Evolutionary conservation across 1,140 invertebrate genomes (phyloP), one percentile per base, ranked within the genome.

Genomic region (Drosophila tani): DNA sequence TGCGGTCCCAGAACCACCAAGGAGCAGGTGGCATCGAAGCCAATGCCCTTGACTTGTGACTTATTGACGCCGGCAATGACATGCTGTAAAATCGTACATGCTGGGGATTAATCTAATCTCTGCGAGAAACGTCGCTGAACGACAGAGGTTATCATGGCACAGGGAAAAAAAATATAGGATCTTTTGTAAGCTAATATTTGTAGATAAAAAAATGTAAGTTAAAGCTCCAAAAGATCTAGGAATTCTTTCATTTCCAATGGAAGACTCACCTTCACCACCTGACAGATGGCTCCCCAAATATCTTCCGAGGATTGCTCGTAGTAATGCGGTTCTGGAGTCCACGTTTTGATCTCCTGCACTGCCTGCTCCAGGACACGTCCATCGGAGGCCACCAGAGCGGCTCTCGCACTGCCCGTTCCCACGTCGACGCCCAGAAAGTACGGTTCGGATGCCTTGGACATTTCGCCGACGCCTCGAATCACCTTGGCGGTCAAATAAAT

Each of bases 1-100:
- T 96, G 93, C 79, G 94, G 93, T 81, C 96, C 97, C 19, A 99
- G 75, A 21, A 95, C 96, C 7, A 98, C 98, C 46, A 99, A 92
- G 14, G 98, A 99, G 92, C 98, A 99, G 40, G 98, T 99, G 17
- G 98, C 98, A 95, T 98, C 98, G 94, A 99, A 99, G 1, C 98
- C 98, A 83, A 99, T 96, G 47, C 97, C 97, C 94, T 95, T 96
- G 12, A 99, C 94, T 76, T 93, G 82, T 50, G 94, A 84, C 51
- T 94, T 93, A 50, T 94, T 85, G 40, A 96, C 92, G 79, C 94
- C 93, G 81, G 92, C 85, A 45, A 93, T 93, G 38, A 97, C 95
- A 82, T 94, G 93, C 96, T 97, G 90, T 53, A 80, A 79, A 68
- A 64, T 47, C 24, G 24, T 56, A 53, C 19, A 57, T 19, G 6